A percentile compares a stretch with the other conserved stretches of the same genome.
Conservation (phyloP, 2,113 vertebrate species). For the Microcebus murinus region DNA sequence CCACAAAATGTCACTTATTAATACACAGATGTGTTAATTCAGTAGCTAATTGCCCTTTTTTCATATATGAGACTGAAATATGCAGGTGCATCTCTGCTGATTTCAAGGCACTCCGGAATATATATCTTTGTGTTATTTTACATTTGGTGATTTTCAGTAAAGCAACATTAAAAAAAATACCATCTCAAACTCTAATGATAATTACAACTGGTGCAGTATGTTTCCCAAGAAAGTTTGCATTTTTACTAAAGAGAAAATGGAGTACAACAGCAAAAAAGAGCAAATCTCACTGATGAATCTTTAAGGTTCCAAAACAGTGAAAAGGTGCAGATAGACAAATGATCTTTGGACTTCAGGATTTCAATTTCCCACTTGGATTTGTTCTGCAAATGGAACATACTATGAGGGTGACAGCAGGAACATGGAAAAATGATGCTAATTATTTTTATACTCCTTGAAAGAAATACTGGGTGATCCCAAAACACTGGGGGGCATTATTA, state of each 20-base stretch:
- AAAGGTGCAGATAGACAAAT: not conserved
- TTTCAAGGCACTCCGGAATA: constrained; percentile 54
- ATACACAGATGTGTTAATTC: constrained; percentile 44
- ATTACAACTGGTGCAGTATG: not conserved
- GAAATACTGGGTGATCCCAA: not conserved
- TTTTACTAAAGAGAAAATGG: not conserved
- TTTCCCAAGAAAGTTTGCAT: not conserved
- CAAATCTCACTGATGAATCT: not conserved
- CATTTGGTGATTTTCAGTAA: not conserved
- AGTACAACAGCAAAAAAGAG: not conserved
- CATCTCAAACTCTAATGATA: not conserved
- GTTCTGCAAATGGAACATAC: not conserved
- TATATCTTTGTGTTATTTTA: constrained; percentile 10
- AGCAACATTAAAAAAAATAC: not conserved
- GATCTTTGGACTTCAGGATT: not conserved
- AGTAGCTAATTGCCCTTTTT: constrained; percentile 65
- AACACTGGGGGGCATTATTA: not conserved
- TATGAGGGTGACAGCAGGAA: not conserved
- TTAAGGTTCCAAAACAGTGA: not conserved
- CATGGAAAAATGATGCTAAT: not conserved
- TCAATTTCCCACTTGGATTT: constrained; percentile 1
- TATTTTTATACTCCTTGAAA: not conserved
- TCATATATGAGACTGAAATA: constrained; percentile 53
- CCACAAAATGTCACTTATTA: constrained; percentile 65
- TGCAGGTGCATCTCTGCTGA: constrained; percentile 31